Base-by-base conservation (phyloP, 2,797 vertebrate species). In the Danio aesculapii region DNA sequence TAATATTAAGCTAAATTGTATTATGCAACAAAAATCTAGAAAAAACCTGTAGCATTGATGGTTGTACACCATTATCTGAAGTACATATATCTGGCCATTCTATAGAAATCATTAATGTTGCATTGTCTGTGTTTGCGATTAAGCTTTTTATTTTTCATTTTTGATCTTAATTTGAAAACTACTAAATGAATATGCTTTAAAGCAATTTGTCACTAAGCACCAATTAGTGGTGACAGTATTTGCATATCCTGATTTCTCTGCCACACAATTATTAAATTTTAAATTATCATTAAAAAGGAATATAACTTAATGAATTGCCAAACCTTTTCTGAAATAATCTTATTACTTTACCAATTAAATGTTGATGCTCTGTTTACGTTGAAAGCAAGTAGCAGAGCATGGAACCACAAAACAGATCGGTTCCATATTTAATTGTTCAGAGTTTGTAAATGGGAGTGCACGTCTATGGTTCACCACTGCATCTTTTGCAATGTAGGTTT, bases 271-370 rank as follows among this genome's bases (percentile, higher is more conserved):
- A 3, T 30, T 30, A 30, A 30, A 30, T 30, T 30, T 30, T 30
- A 30, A 30, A 30, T 30, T 30, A 30, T 30, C 30, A 41, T 41
- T 62, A 41, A 62, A 61, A 41, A 62, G 13, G 16, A 61, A 41
- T 62, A 16, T 41, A 62, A 62, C 21, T 39, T 14, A 69, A 19
- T 39, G 49, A 19, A 50, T 16, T 69, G 17, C n/a, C 44, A 47
- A 39, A 69, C n/a, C n/a, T 30, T 62, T 41, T 62, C 7, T 62
- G 30, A 62, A 62, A 41, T 62, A 62, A 62, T 62, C 59, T 41
- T 62, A 16, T 41, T 16, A 16, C 21, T 39, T 12, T 62, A 41
- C 30, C 59, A 12, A 41, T 41, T 41, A 16, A 62, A 62, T 62
- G 39, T 41, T 62, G 30, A 62, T 14, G 16, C 59, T 39, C 16